A percentile compares a stretch with the other conserved stretches of the same genome.
These are phyloP conservation scores for Pentalonia nigronervosa DNA, from an alignment of 1,140 invertebrate species.

Conservation along the genomic window DNA sequence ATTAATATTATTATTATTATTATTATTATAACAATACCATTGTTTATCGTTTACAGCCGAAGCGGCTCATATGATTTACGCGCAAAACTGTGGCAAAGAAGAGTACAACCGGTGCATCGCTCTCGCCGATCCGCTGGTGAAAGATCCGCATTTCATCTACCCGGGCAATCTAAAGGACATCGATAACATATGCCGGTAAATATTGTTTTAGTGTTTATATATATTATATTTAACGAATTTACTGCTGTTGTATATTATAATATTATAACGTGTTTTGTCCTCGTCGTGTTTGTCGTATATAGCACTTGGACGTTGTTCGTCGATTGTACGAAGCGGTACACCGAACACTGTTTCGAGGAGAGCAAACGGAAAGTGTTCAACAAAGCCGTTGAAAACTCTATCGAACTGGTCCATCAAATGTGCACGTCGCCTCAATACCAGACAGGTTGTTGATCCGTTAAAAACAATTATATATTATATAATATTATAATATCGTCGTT, in stretches of 20 bases:
- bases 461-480: neutral
- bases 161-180: slow-evolving; percentile 71
- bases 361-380: slow-evolving; percentile 68
- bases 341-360: slow-evolving; percentile 69
- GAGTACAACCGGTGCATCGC: slow-evolving; percentile 68
- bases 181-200: slow-evolving; percentile 68
- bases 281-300: neutral
- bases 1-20: neutral
- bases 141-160: slow-evolving; percentile 69
- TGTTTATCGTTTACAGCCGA: neutral
- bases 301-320: slow-evolving; percentile 70
- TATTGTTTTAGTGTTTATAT: neutral
- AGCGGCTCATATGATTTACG: slow-evolving; percentile 27
- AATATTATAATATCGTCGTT: neutral
- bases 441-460: slow-evolving; percentile 64
- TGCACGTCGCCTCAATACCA: slow-evolving; percentile 69
- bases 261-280: neutral
- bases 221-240: too few relatives aligned
- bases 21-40: neutral
- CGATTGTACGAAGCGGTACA: slow-evolving; percentile 69
- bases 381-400: slow-evolving; percentile 69
- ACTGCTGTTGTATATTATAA: too few relatives aligned
- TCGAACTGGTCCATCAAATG: slow-evolving; percentile 70
- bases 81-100: slow-evolving; percentile 65
- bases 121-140: slow-evolving; percentile 69